phyloP scores from a whole-genome alignment of 2,888 invertebrate genomes.

The Barypeithes pellucidus region DNA sequence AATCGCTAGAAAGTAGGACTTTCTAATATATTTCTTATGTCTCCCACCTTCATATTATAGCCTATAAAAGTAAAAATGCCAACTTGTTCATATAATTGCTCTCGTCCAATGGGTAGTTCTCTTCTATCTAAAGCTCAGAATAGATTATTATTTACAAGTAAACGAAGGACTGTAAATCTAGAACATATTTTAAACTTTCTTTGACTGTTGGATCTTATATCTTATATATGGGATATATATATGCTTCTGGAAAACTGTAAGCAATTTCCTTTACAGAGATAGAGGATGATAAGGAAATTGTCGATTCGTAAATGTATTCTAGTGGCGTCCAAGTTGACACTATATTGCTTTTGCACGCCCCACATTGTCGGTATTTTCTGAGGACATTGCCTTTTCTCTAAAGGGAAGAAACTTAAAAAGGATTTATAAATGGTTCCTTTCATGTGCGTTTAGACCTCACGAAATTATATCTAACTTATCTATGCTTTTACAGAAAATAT shows the following conservation, averaged over 20 bases:
- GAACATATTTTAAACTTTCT: no score
- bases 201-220: background rate
- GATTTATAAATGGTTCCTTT: conserved; percentile 50
- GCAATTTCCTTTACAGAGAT: conserved; percentile 56
- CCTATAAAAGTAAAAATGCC: no score
- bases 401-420: conserved; percentile 53
- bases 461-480: conserved; percentile 8
- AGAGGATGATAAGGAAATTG: conserved; percentile 57
- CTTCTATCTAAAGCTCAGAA: no score
- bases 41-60: no score
- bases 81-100: no score
- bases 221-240: conserved; percentile 18
- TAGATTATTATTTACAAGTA: no score
- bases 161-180: no score
- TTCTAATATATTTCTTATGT: no score
- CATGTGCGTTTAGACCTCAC: conserved; percentile 23
- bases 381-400: conserved; percentile 53
- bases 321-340: conserved; percentile 55
- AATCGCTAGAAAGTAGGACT: no score
- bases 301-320: conserved; percentile 55
- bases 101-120: no score
- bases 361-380: conserved; percentile 50
- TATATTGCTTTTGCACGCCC: conserved; percentile 53
- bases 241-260: conserved; percentile 53
- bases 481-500: no score